phyloP scores from a whole-genome alignment of 1,140 invertebrate species.

The Leptoteleia sp. region DNA sequence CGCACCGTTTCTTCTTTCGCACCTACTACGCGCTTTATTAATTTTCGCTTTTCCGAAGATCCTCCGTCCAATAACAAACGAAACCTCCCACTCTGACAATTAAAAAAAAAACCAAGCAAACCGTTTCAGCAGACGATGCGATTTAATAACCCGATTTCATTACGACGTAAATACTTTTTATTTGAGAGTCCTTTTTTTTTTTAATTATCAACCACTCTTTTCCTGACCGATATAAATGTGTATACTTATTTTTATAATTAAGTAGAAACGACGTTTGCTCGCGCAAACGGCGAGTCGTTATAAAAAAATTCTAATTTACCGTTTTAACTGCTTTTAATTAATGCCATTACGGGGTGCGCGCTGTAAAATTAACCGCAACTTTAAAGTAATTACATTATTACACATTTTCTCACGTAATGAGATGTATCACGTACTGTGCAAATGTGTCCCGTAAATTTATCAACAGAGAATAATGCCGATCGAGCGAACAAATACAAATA shows the following conservation, averaged over 20 bases:
- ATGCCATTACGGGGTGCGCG: constrained; percentile 1
- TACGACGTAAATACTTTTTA: too few relatives aligned
- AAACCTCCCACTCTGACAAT: too few relatives aligned
- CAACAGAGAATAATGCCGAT: constrained; percentile 18
- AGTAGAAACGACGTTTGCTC: background rate
- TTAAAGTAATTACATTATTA: constrained; percentile 36
- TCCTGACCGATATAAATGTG: too few relatives aligned
- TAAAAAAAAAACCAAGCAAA: too few relatives aligned
- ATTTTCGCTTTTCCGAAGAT: too few relatives aligned
- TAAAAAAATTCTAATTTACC: constrained; percentile 19
- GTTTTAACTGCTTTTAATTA: constrained; percentile 24
- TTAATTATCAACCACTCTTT: background rate
- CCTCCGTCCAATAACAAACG: too few relatives aligned
- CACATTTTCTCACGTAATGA: constrained; percentile 44
- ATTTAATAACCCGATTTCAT: too few relatives aligned
- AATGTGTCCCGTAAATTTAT: constrained; percentile 35
- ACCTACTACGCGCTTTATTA: too few relatives aligned
- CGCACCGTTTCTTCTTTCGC: constrained; percentile 16
- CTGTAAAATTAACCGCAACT: constrained; percentile 27
- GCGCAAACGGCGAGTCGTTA: constrained; percentile 1
- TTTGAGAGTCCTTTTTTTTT: too few relatives aligned
- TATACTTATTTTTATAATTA: background rate
- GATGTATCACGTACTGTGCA: constrained; percentile 22
- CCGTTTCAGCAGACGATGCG: too few relatives aligned
- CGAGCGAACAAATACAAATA: constrained; percentile 39